Conservation (phyloP, 2,113 vertebrate genomes). For the Pseudorhombus dupliciocellatus region DNA sequence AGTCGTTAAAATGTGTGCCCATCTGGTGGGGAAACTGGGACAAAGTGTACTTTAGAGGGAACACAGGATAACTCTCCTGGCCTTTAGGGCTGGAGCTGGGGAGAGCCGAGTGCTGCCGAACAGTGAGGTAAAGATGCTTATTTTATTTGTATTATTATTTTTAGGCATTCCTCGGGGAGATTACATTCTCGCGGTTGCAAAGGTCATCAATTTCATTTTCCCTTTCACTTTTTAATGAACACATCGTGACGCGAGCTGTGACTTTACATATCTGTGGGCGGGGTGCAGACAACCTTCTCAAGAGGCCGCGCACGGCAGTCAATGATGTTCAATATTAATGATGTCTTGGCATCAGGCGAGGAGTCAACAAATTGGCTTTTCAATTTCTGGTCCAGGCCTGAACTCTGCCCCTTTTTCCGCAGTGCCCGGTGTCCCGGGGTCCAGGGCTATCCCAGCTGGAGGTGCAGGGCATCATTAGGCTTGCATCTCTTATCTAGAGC, state of each 20-base stretch:
- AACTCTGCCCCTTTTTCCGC: slow-evolving; percentile 11
- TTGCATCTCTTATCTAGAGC: slow-evolving; percentile 72
- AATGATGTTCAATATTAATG: slow-evolving; percentile 55
- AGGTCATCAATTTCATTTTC: slow-evolving; percentile 61
- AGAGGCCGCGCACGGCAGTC: slow-evolving; percentile 15
- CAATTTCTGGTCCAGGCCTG: slow-evolving; percentile 18
- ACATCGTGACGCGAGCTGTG: slow-evolving; percentile 6
- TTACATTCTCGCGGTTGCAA: slow-evolving; percentile 64
- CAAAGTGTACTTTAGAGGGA: slow-evolving; percentile 80
- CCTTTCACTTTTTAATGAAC: slow-evolving; percentile 53
- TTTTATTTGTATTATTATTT: slow-evolving; percentile 54
- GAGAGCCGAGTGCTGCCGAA: slow-evolving; percentile 66
- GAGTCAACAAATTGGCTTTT: slow-evolving; percentile 59
- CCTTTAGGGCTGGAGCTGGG: slow-evolving; percentile 68
- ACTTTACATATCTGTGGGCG: slow-evolving; percentile 25
- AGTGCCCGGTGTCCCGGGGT: slow-evolving; percentile 41
- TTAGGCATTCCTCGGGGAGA: slow-evolving; percentile 52
- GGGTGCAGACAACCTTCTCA: slow-evolving; percentile 13
- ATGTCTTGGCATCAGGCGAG: slow-evolving; percentile 32
- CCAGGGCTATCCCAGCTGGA: slow-evolving; percentile 36
- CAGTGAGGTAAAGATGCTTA: slow-evolving; percentile 70
- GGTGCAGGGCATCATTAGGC: slow-evolving; percentile 74
- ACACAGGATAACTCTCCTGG: slow-evolving; percentile 73
- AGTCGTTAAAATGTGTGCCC: slow-evolving; percentile 76
- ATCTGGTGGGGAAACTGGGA: slow-evolving; percentile 81